Conservation (phyloP, 2,888 invertebrate genomes). For the Rhynchonema sp. region DNA sequence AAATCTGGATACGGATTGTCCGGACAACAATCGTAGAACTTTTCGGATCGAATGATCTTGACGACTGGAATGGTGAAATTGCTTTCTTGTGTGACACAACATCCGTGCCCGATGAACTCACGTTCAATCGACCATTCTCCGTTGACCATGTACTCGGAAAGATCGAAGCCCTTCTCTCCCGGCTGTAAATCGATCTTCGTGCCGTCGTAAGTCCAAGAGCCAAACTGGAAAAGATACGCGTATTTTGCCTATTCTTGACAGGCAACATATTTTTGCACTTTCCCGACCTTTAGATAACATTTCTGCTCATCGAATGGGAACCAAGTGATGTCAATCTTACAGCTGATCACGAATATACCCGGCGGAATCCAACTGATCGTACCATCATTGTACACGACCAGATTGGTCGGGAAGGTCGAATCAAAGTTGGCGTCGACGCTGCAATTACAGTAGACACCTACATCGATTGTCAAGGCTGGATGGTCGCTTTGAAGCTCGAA, state of each 20-base stretch:
- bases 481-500: too few relatives aligned
- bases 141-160: constrained; percentile 88
- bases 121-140: constrained; percentile 97
- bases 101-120: too few relatives aligned
- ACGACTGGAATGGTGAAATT: constrained; percentile 9
- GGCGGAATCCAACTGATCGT: constrained; percentile 31
- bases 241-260: too few relatives aligned
- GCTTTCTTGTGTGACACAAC: background rate
- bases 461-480: too few relatives aligned
- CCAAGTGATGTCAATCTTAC: constrained; percentile 98
- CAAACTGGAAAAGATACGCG: constrained; percentile 85
- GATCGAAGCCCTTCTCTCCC: constrained; percentile 53
- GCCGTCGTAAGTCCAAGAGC: constrained; percentile 94
- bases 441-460: too few relatives aligned
- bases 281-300: constrained; percentile 48
- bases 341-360: constrained; percentile 87
- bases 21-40: constrained; percentile 57
- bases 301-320: constrained; percentile 97
- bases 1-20: constrained; percentile 60
- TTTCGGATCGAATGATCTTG: constrained; percentile 19
- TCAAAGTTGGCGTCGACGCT: constrained; percentile 32
- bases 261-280: too few relatives aligned
- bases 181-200: constrained; percentile 54
- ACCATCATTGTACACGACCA: constrained; percentile 26
- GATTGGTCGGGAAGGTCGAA: constrained; percentile 30